Conservation (phyloP, 2,888 invertebrate genomes). For the Xylota sylvarum region DNA sequence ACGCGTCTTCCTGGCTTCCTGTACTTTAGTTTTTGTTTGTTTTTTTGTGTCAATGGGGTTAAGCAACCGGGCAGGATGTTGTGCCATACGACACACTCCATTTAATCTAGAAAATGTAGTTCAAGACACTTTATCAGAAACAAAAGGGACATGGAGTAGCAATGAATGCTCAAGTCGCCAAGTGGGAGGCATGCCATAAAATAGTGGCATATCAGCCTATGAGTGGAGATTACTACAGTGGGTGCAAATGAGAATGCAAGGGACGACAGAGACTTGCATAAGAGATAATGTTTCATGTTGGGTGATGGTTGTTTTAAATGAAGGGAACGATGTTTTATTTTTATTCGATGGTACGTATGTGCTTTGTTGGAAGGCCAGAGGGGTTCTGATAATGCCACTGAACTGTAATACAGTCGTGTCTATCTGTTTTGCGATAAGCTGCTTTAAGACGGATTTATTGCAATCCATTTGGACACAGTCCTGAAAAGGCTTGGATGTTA, state of each 20-base stretch:
- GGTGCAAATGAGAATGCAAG: background rate
- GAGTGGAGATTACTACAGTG: slow-evolving; percentile 8
- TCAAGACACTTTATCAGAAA: slow-evolving; percentile 38
- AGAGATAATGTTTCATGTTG: background rate
- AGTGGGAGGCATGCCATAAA: slow-evolving; percentile 1
- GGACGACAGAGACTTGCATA: background rate
- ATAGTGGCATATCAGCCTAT: slow-evolving; percentile 4
- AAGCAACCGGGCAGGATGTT: slow-evolving; percentile 37
- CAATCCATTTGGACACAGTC: too few species aligned
- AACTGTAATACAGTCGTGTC: too few species aligned
- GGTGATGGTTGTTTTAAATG: background rate
- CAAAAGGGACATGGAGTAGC: background rate
- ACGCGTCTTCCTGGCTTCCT: slow-evolving; percentile 22
- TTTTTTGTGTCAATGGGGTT: slow-evolving; percentile 20
- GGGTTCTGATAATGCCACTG: too few species aligned
- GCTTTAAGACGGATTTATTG: too few species aligned
- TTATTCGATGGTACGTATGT: too few species aligned
- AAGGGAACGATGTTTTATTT: too few species aligned
- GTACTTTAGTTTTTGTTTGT: slow-evolving; percentile 11
- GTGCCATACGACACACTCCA: slow-evolving; percentile 13
- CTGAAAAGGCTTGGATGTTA: too few species aligned
- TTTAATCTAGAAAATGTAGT: slow-evolving; percentile 25
- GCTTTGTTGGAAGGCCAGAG: too few species aligned
- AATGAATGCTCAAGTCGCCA: background rate
- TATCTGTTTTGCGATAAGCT: too few species aligned